Evolutionary conservation across 2,888 invertebrate genomes (phyloP), one percentile per base, ranked within the genome.

Genomic region (Griposia aprilina): DNA sequence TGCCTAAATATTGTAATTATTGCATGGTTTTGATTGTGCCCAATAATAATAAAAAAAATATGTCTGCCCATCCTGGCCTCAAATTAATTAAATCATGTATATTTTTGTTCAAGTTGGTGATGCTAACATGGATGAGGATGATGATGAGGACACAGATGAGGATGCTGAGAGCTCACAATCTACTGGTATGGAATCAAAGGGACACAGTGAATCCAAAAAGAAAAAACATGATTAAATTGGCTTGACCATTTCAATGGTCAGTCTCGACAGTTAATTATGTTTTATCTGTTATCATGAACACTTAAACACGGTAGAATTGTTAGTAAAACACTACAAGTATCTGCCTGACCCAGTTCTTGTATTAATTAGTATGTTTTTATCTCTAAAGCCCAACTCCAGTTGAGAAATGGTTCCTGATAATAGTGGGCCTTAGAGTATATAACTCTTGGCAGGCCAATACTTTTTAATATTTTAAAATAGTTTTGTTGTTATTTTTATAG

Each of bases 141-240:
- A 84, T 73, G 90, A 87, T 75, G 91, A 89, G 30, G 62, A 71
- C n/a, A 67, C 66, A 23, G 75, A 79, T 48, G 59, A 88, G 69
- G 89, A 86, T 76, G 90, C 84, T 50, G 78, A 74, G 88, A 88
- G 59, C 23, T 45, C 20, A 57, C 60, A 45, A 45, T 48, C 67
- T n/a, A 36, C 23, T 4, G 89, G 88, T 82, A 92, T 91, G 69
- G 92, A 92, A 50, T 90, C 90, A 60, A 88, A 90, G 65, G 88
- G 82, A 45, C 81, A 87, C 73, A 88, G 90, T 74, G 92, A 87
- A 80, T 91, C 93, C 20, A 95, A 91, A 88, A 94, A 92, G 87
- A 93, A 86, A 88, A 95, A 90, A 93, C 90, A 88, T 92, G 86
- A 88, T 67, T 74, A 67, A 76, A 50, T 17, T 50, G 20, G n/a